Evolutionary conservation across 2,113 vertebrate species (phyloP), one percentile per base, ranked within the genome.

Genomic region (Vidua chalybeata): DNA sequence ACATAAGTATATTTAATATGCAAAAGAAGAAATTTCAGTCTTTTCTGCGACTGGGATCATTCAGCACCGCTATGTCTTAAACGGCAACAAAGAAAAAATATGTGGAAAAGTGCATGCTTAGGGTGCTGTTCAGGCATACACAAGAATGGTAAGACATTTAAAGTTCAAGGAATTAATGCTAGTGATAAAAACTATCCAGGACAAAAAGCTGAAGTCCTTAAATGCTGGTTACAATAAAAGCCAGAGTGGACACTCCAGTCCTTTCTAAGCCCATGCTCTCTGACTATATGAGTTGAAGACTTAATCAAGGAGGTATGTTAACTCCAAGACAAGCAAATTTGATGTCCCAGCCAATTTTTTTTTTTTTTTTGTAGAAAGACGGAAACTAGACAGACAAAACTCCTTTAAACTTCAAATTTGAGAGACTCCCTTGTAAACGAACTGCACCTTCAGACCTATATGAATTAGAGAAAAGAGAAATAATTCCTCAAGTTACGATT

Each of bases 401-500:
- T 67, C 13, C 14, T 63, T 43, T 48, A 56, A 27, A 58, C 21
- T 61, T 73, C 49, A 30, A 4, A 18, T 58, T 58, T 87, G n/a
- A 56, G 24, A 49, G 3, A 1, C 10, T 66, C 22, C 4, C 12
- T 75, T 83, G 13, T 7, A 20, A 41, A 46, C 79, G 13, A 87
- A 56, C n/a, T 58, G 28, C 3, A 26, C 18, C 37, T 79, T 84
- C 45, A 56, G 21, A 45, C 9, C 49, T 46, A 19, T 6, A 23
- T 43, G 21, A 84, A 35, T 31, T 39, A 87, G 10, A 86, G 10
- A 17, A 66, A 84, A 91, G n/a, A 68, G 2, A 87, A 82, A 37
- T 43, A 1, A 0, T 52, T 82, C 28, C 10, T 5, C 5, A 56
- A 26, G 9, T 37, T 66, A 30, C 5, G 1, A 66, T 5, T 45